Conservation (phyloP, 2,888 invertebrate genomes). For the Macrophya annulata region DNA sequence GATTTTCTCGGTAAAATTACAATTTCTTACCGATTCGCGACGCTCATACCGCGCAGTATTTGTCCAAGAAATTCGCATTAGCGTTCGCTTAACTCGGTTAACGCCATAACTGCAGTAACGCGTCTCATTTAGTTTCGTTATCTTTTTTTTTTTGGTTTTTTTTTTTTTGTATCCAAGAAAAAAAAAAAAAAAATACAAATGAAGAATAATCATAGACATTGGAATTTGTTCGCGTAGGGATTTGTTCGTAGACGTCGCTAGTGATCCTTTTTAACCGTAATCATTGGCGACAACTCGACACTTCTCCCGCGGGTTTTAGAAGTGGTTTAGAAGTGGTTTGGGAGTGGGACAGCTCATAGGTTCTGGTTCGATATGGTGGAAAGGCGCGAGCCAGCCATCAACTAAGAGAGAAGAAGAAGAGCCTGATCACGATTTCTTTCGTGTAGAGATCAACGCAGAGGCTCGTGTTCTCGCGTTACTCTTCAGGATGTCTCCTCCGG, state of each 20-base stretch:
- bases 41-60: slow-evolving; percentile 59
- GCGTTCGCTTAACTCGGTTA: slow-evolving; percentile 46
- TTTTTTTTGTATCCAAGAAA: not conserved
- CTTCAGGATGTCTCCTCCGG: slow-evolving; percentile 73
- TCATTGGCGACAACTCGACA: slow-evolving; percentile 75
- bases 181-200: not conserved
- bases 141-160: not conserved
- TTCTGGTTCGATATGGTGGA: slow-evolving; percentile 9
- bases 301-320: slow-evolving; percentile 64
- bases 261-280: slow-evolving; percentile 63
- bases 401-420: slow-evolving; percentile 48
- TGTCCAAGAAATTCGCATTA: slow-evolving; percentile 58
- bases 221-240: slow-evolving; percentile 12
- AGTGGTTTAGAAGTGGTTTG: slow-evolving; percentile 49
- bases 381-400: slow-evolving; percentile 54
- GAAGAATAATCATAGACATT: not conserved
- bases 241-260: slow-evolving; percentile 42
- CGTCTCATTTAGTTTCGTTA: not conserved
- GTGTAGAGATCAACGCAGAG: slow-evolving; percentile 64
- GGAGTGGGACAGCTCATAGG: slow-evolving; percentile 5
- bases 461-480: slow-evolving; percentile 76
- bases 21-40: slow-evolving; percentile 66
- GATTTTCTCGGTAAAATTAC: slow-evolving; percentile 64
- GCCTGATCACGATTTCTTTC: slow-evolving; percentile 72
- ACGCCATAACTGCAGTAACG: slow-evolving; percentile 19